Evolutionary conservation across 2,797 vertebrate species (phyloP), one percentile per base, ranked within the genome.

Genomic region (Gobionotothen gibberifrons): DNA sequence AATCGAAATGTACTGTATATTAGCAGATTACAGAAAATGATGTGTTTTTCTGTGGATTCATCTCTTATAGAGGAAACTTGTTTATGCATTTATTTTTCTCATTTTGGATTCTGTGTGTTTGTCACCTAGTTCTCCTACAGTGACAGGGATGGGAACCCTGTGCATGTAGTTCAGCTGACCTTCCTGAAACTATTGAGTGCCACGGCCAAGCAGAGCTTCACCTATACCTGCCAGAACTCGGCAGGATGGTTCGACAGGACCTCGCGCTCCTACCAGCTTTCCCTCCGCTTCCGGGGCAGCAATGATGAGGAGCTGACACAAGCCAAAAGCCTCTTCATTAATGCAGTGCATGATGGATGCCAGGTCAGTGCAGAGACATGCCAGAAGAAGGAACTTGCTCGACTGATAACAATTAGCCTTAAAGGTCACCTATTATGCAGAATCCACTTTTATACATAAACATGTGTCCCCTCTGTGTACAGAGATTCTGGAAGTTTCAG

Each of bases 151-250:
- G 96, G 95, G 32, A 93, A 87, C n/a, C 89, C 95, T 0, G 94
- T 99, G 3, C 94, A 93, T 1, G 94, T 97, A 57, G 95, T 98
- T 0, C 97, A 99, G 79, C 79, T 98, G 88, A 98, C 95, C 76
- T 99, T 99, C 93, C 93, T 99, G 69, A 96, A 96, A 48, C 85
- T 99, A 44, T 90, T 99, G 77, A 99, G 97, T 0, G 96, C 96
- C 72, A 83, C 90, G 0, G 96, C 95, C 60, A 94, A 58, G 49
- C 97, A 99, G 91, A 94, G 79, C 69, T 96, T 99, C 89, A 96
- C 95, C 12, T 96, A 95, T 74, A 86, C 73, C 80, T 99, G 97
- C 93, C 97, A 98, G 85, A 95, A 98, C 76, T 93, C 95, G 0
- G 95, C 90, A 0, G 97, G 95, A 52, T 98, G 97, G 97, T 96